A percentile compares a stretch with the other conserved stretches of the same genome.
phyloP scores from a whole-genome alignment of 2,797 vertebrate species.

The Anguilla pacifica region DNA sequence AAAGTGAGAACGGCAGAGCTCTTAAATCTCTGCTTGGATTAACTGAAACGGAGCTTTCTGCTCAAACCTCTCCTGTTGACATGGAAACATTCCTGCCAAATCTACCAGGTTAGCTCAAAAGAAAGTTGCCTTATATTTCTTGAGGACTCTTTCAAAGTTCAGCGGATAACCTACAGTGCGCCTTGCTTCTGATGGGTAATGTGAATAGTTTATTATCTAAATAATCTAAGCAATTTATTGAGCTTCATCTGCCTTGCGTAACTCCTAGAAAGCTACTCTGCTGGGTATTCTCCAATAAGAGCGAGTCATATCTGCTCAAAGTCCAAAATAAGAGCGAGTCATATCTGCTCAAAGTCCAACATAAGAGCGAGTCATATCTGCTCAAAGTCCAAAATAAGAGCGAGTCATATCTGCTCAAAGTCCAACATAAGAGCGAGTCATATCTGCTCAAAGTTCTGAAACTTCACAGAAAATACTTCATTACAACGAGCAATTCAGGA shows the following conservation, averaged over 20 bases:
- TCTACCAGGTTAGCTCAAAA: not conserved
- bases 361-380: not conserved
- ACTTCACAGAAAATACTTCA: not conserved
- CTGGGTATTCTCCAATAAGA: not conserved
- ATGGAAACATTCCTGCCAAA: not conserved
- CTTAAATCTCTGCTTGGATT: not conserved
- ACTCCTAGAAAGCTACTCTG: not conserved
- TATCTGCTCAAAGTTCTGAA: not conserved
- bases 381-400: not conserved
- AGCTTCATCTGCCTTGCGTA: not conserved
- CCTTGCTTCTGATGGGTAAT: too few relatives aligned
- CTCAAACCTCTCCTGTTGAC: not conserved
- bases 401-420: not conserved
- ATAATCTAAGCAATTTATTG: not conserved
- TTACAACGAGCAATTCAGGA: conserved; percentile 11
- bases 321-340: not conserved
- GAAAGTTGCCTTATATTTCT: not conserved
- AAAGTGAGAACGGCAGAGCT: not conserved
- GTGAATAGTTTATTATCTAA: not conserved
- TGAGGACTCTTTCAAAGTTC: not conserved
- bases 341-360: not conserved
- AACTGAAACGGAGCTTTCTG: not conserved
- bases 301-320: not conserved
- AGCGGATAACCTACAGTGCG: not conserved
- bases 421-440: not conserved